Evolutionary conservation across 2,888 invertebrate species (phyloP).

Genomic region (Polietes domitor): DNA sequence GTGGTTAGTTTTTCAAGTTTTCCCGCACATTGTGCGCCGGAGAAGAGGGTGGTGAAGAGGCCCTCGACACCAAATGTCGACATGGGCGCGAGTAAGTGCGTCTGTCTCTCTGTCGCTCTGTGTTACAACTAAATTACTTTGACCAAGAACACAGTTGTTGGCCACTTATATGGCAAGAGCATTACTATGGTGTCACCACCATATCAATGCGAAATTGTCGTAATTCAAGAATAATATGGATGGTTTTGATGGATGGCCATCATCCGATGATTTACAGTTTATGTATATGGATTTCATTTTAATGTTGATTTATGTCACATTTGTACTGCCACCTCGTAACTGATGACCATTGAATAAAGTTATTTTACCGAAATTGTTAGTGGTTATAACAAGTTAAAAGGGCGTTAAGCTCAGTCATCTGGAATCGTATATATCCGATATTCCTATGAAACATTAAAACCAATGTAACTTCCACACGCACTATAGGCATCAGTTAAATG

Average conservation of each 20-base stretch:
- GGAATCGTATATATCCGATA: no score
- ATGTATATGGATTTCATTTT: not conserved
- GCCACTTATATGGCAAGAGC: slow-evolving; percentile 6
- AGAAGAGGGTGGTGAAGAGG: not conserved
- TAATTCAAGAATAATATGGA: not conserved
- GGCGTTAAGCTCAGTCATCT: no score
- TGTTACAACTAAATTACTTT: slow-evolving; percentile 8
- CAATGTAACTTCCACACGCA: no score
- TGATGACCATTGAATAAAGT: not conserved
- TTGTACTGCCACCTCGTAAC: not conserved
- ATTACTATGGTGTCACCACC: not conserved
- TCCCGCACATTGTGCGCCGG: not conserved
- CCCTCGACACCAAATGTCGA: not conserved
- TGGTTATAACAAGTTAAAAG: no score
- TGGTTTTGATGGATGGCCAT: not conserved
- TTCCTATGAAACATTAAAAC: no score
- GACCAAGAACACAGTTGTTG: not conserved
- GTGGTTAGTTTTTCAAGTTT: slow-evolving; percentile 8
- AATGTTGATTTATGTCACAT: not conserved
- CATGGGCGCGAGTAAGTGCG: not conserved
- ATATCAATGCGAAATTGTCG: slow-evolving; percentile 1
- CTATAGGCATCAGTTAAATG: no score
- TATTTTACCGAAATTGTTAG: not conserved
- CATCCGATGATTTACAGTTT: slow-evolving; percentile 15
- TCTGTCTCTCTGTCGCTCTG: not conserved